Evolutionary conservation across 2,113 vertebrate genomes (phyloP), one percentile per base, ranked within the genome.

Genomic region (Egretta garzetta): DNA sequence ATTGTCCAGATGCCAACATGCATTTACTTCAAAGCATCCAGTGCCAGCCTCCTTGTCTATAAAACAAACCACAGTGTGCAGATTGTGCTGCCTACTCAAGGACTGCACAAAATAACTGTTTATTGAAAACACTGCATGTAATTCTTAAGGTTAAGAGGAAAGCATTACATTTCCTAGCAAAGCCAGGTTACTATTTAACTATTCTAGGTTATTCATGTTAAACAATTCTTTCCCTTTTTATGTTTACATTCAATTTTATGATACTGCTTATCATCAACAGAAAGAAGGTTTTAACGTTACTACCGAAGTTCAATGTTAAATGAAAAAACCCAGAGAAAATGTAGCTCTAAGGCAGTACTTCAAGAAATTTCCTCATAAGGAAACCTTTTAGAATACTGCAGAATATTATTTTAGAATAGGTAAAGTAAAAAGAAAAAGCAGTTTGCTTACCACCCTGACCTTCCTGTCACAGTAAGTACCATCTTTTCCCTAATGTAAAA

Each of bases 1-100:
- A 2, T 17, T 1, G 2, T 33, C 18, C 63, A 28, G 49, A 32
- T 1, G 3, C 41, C 55, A 62, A 50, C n/a, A 22, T 2, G 7
- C 10, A 21, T 72, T 55, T 60, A 47, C 52, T 62, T 27, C 27
- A 30, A 39, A 47, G 26, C 22, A 35, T 11, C 19, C 35, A 4
- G 15, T 37, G 33, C 39, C 53, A 33, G 32, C 9, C 37, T 28
- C 12, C 37, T 37, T 32, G 35, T 15, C 55, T 24, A 5, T 23
- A 43, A 64, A 35, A 24, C 60, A 60, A 73, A 11, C 41, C 5
- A 32, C 26, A 20, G 52, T 1, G 15, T 12, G n/a, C 72, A 72
- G 66, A 68, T 6, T 12, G 27, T 3, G 3, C 56, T 86, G 28
- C 37, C 62, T 30, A 6, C 49, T 39, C 33, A 18, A 24, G 26